A percentile compares a stretch with the other conserved stretches of the same genome.
Evolutionary conservation across 2,797 vertebrate species (phyloP).

Genomic region (Meda fulgida): DNA sequence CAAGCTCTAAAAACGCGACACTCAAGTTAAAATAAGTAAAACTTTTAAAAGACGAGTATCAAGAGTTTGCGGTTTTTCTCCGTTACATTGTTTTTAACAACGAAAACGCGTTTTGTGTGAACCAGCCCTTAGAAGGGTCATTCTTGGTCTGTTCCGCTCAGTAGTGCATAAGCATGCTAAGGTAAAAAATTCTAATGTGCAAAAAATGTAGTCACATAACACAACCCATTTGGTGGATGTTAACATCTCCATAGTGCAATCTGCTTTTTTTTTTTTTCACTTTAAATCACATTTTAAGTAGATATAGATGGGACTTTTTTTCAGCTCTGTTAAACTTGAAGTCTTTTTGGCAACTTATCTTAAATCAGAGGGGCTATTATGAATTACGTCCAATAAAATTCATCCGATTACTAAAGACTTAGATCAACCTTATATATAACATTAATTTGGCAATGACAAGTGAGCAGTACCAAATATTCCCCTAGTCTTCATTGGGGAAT

Average conservation of each 20-base stretch:
- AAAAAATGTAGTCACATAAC: slow-evolving; percentile 7
- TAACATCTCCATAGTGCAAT: slow-evolving; percentile 15
- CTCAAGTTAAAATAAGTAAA: no score
- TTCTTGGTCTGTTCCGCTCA: slow-evolving; percentile 33
- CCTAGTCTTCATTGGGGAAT: neutral
- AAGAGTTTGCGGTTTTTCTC: no score
- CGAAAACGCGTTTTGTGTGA: no score
- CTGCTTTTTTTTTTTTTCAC: neutral
- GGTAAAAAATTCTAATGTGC: neutral
- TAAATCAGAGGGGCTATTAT: neutral
- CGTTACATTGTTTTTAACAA: no score
- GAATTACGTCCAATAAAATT: neutral
- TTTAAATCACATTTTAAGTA: neutral
- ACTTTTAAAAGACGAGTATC: no score
- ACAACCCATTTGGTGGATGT: neutral
- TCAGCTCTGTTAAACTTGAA: neutral
- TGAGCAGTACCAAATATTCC: neutral
- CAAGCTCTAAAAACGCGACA: no score
- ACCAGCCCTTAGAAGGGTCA: slow-evolving; percentile 3
- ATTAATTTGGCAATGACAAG: neutral
- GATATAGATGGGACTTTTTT: neutral
- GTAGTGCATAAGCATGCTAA: slow-evolving; percentile 1
- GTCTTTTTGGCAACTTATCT: slow-evolving; percentile 1
- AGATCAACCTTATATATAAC: neutral
- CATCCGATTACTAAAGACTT: neutral